phyloP scores from a whole-genome alignment of 2,113 vertebrate species.

The Hypanus sabinus region DNA sequence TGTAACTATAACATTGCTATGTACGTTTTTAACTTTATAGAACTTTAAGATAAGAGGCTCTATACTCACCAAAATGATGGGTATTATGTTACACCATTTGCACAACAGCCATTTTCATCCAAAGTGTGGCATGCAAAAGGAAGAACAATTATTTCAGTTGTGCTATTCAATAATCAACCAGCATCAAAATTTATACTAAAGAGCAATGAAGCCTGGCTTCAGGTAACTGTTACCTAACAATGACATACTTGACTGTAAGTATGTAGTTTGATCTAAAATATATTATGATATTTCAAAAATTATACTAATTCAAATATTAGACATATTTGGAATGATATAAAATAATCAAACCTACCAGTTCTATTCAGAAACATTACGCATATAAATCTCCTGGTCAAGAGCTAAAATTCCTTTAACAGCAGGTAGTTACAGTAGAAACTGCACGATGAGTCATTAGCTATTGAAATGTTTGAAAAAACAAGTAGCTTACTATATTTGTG shows the following conservation, averaged over 20 bases:
- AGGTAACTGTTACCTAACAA: not conserved
- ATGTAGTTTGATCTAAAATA: not conserved
- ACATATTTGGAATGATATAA: not conserved
- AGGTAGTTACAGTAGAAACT: not conserved
- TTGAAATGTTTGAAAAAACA: not conserved
- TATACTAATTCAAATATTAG: not conserved
- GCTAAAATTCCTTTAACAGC: not conserved
- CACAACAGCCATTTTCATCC: constrained; percentile 10
- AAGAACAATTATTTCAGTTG: not conserved
- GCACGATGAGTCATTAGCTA: not conserved
- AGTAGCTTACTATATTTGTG: not conserved
- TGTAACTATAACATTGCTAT: not conserved
- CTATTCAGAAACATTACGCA: not conserved
- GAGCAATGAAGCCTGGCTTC: not conserved
- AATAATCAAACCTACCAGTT: not conserved
- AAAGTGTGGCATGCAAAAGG: not conserved
- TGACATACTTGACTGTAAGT: not conserved
- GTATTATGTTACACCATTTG: too few relatives aligned
- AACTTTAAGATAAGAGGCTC: not conserved
- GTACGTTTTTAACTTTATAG: too few relatives aligned
- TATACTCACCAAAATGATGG: constrained; percentile 19
- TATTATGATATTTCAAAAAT: not conserved
- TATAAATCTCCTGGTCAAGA: not conserved
- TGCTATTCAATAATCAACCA: not conserved
- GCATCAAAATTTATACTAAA: not conserved